Evolutionary conservation across 2,797 vertebrate species (phyloP), one percentile per base, ranked within the genome.

Genomic region (Trachops cirrhosus): DNA sequence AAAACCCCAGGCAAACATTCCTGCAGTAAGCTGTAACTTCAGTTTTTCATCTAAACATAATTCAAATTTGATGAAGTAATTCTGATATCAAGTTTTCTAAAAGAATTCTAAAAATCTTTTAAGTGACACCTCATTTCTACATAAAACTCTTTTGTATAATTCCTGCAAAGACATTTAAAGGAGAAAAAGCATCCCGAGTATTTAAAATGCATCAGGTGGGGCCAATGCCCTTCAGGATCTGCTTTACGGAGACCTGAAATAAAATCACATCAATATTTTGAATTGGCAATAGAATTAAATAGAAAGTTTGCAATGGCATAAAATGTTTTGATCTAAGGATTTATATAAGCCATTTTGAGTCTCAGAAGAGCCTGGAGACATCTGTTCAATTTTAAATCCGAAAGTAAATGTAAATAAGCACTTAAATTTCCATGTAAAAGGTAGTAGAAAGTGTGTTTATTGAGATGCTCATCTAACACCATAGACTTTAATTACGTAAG

Each of bases 251-350:
- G 83, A 80, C 59, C 64, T 19, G 48, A 91, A 92, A 88, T 84
- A 95, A 97, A 96, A 93, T 79, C 44, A 57, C 44, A 29, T 80
- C 84, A 46, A 89, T 91, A 89, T 89, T 96, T 96, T 96, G 92
- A 94, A 95, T 88, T 68, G 89, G 86, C 34, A 46, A 71, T 79
- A 77, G 86, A 97, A 96, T 82, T 79, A 95, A 95, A 79, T 68
- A 82, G 90, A 37, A 94, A 84, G 86, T 94, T 93, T 91, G 79
- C 44, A 50, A 85, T 80, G 64, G 70, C 34, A 41, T 44, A 77
- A 83, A 57, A 50, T 71, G 57, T 94, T 96, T 93, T 89, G 62
- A 96, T 78, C 68, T 57, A 89, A 94, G 74, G 84, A 89, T 95
- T 91, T 96, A 85, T 74, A 50, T 86, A 96, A 96, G 73, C 74